Conservation (phyloP, 2,797 vertebrate species). For the Rallus crepitans region DNA sequence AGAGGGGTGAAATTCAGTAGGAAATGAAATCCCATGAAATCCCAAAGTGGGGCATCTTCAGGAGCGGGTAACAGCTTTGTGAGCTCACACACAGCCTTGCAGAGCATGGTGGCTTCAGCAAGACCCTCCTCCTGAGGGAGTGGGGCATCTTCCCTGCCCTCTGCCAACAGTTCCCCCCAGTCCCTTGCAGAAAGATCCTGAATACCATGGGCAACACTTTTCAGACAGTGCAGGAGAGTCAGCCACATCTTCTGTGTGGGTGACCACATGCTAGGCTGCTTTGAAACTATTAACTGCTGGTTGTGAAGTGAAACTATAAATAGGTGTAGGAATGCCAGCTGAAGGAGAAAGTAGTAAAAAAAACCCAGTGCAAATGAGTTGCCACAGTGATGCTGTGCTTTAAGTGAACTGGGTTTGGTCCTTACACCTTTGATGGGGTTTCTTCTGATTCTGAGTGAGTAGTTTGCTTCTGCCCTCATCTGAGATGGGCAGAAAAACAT, state of each 20-base stretch:
- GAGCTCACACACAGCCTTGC: not conserved
- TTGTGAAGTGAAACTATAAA: slow-evolving; percentile 34
- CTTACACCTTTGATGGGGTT: not conserved
- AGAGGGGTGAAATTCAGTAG: not conserved
- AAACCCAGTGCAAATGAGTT: not conserved
- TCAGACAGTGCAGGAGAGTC: not conserved
- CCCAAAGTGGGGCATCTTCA: not conserved
- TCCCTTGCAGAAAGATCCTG: not conserved
- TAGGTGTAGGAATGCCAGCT: not conserved
- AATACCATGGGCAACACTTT: not conserved
- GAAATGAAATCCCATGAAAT: not conserved
- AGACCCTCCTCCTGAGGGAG: not conserved
- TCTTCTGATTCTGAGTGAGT: not conserved
- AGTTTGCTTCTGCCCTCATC: not conserved
- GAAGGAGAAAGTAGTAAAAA: not conserved
- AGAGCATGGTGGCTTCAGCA: not conserved
- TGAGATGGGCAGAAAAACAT: not conserved
- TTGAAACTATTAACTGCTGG: not conserved
- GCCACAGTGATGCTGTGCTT: not conserved
- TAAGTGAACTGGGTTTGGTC: not conserved
- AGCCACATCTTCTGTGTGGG: not conserved
- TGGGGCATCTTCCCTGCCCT: not conserved
- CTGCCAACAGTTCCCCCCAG: not conserved
- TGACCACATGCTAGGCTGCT: not conserved
- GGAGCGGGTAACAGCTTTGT: not conserved